These are phyloP conservation scores for Temnothorax unifasciatus DNA, from an alignment of 2,888 invertebrate species.

Conservation along the genomic window DNA sequence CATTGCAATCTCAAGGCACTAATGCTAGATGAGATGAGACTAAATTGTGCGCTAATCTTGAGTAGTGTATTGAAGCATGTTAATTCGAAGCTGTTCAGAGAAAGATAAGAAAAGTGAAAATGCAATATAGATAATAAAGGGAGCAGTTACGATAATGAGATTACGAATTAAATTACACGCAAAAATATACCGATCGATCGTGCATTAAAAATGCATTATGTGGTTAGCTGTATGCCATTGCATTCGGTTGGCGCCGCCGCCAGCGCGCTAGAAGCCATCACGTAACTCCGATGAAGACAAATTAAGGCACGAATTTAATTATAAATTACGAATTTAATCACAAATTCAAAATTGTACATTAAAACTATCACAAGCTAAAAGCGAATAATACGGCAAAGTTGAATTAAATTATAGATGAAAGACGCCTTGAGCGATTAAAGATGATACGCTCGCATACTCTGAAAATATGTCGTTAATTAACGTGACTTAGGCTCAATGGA, in stretches of 20 bases:
- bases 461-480: slow-evolving; percentile 10
- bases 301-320: slow-evolving; percentile 38
- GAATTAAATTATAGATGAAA: slow-evolving; percentile 34
- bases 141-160: slow-evolving; percentile 9
- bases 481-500: slow-evolving; percentile 6
- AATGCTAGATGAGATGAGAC: neutral
- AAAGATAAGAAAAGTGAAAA: neutral
- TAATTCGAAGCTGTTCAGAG: neutral
- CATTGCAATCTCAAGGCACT: neutral
- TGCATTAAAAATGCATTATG: slow-evolving; percentile 43
- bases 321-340: slow-evolving; percentile 43
- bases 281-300: slow-evolving; percentile 31
- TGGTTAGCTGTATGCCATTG: slow-evolving; percentile 31
- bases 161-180: slow-evolving; percentile 17
- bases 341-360: slow-evolving; percentile 42
- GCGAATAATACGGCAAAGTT: slow-evolving; percentile 26
- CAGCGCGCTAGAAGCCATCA: neutral
- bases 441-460: neutral
- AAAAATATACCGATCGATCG: slow-evolving; percentile 23
- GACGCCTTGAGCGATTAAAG: slow-evolving; percentile 15
- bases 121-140: neutral
- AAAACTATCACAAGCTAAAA: slow-evolving; percentile 28
- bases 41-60: slow-evolving; percentile 14
- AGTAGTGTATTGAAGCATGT: neutral
- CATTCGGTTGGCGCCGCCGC: neutral